These are phyloP conservation scores for Doryteuthis pealeii DNA, from an alignment of 1,140 invertebrate species.

Conservation along the genomic window DNA sequence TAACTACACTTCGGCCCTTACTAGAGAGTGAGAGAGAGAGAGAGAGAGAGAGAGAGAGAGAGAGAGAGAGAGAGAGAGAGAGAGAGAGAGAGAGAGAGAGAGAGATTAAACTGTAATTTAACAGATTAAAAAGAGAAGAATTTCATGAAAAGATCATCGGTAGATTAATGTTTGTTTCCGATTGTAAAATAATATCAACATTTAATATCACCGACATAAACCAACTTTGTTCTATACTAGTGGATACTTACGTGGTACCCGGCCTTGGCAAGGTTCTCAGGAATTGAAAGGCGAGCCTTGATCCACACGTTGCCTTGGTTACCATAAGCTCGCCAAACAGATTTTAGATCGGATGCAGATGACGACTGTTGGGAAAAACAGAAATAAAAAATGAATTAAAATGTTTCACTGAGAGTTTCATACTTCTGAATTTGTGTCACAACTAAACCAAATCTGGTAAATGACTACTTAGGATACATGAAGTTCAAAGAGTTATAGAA, in stretches of 20 bases:
- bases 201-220: too few relatives aligned
- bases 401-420: too few relatives aligned
- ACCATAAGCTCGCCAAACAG: constrained; percentile 54
- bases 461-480: too few relatives aligned
- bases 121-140: not conserved
- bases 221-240: too few relatives aligned
- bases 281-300: constrained; percentile 44
- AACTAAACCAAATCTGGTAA: too few relatives aligned
- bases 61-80: constrained; percentile 10
- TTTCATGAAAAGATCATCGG: too few relatives aligned
- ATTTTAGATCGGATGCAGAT: constrained; percentile 28
- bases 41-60: constrained; percentile 5
- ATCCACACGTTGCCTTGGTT: constrained; percentile 58
- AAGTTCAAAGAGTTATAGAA: too few relatives aligned
- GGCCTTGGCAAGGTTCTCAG: constrained; percentile 41
- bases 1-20: too few relatives aligned
- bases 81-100: not conserved
- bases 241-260: constrained; percentile 47
- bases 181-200: too few relatives aligned
- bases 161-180: too few relatives aligned
- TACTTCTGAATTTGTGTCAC: too few relatives aligned
- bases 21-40: constrained; percentile 8
- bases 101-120: not conserved
- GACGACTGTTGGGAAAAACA: constrained; percentile 25
- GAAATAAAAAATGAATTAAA: not conserved